Evolutionary conservation across 2,797 vertebrate species (phyloP).

Genomic region (Paratrypauchen microcephalus): DNA sequence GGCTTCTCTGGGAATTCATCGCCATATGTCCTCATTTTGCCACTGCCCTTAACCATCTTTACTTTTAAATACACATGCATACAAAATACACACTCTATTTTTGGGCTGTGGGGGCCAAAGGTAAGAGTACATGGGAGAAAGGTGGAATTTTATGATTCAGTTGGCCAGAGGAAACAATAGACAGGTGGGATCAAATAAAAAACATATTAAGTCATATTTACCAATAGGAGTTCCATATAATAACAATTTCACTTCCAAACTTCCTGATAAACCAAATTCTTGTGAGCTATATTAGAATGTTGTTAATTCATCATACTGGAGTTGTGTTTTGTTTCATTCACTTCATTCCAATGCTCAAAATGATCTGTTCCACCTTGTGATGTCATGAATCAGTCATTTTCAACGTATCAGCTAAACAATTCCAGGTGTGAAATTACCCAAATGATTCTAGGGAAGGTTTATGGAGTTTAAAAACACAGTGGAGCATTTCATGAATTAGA

Average conservation of each 20-base stretch:
- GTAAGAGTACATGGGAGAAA: constrained; percentile 48
- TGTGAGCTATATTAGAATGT: no score
- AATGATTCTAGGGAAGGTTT: no score
- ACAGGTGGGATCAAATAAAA: constrained; percentile 42
- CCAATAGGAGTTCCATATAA: neutral
- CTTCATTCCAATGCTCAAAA: no score
- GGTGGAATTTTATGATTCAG: constrained; percentile 65
- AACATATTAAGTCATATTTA: constrained; percentile 1
- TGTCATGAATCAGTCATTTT: no score
- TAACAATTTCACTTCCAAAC: neutral
- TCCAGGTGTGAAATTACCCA: no score
- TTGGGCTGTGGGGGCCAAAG: constrained; percentile 57
- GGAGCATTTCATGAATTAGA: no score
- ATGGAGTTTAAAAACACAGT: no score
- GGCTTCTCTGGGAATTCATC: constrained; percentile 68
- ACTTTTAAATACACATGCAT: constrained; percentile 28
- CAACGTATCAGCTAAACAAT: no score
- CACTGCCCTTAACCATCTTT: constrained; percentile 25
- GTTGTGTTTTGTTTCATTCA: no score
- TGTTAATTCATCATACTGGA: no score
- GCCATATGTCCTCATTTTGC: constrained; percentile 73
- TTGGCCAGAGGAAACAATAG: constrained; percentile 53
- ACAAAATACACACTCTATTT: constrained; percentile 31
- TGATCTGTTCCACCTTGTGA: no score
- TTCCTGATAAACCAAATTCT: neutral